phyloP scores from a whole-genome alignment of 2,113 vertebrate species.

The Pelvicachromis taeniatus region DNA sequence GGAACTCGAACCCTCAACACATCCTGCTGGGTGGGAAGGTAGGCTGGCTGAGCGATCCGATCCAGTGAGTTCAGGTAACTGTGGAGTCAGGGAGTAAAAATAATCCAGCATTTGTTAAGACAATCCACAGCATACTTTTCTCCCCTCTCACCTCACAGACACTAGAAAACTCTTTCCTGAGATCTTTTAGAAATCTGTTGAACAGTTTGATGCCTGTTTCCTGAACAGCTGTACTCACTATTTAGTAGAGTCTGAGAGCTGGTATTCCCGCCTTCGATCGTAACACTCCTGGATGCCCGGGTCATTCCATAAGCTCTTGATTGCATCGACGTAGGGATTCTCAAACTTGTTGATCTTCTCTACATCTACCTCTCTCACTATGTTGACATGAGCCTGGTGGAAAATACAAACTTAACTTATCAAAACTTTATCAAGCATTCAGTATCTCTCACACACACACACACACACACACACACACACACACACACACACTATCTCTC shows the following conservation, averaged over 20 bases:
- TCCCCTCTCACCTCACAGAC: neutral
- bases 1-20: slow-evolving; percentile 69
- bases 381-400: slow-evolving; percentile 75
- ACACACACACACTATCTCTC: too few species aligned
- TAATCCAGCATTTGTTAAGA: neutral
- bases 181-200: neutral
- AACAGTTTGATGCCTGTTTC: neutral
- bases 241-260: slow-evolving; percentile 94
- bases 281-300: slow-evolving; percentile 92
- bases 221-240: slow-evolving; percentile 80
- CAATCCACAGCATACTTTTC: neutral
- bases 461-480: neutral
- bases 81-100: neutral
- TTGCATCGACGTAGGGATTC: slow-evolving; percentile 82
- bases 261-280: slow-evolving; percentile 91
- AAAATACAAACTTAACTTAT: neutral
- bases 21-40: slow-evolving; percentile 58
- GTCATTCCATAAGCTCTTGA: slow-evolving; percentile 93
- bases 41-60: slow-evolving; percentile 47
- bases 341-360: slow-evolving; percentile 73
- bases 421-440: neutral
- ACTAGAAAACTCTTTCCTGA: neutral
- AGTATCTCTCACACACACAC: neutral
- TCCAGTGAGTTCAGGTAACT: slow-evolving; percentile 69
- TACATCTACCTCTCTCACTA: slow-evolving; percentile 80